These are phyloP conservation scores for Catharus minimus DNA, from an alignment of 2,113 vertebrate genomes.

Conservation along the genomic window DNA sequence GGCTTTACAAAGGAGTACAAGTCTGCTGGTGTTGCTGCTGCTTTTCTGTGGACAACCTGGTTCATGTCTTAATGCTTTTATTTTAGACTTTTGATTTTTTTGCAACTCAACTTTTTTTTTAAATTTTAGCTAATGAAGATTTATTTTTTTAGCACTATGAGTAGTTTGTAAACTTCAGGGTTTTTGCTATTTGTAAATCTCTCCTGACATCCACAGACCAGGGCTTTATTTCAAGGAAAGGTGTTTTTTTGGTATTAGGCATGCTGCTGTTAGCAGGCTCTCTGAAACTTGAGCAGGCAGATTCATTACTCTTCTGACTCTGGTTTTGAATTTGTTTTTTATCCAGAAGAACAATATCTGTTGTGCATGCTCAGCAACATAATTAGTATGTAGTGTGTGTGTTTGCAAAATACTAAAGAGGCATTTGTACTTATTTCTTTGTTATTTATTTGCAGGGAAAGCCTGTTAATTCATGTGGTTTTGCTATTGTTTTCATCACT, in stretches of 20 bases:
- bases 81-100: neutral
- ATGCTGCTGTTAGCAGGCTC: neutral
- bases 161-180: neutral
- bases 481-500: neutral
- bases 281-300: neutral
- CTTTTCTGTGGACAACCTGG: neutral
- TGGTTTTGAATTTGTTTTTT: neutral
- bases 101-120: neutral
- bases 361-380: neutral
- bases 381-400: neutral
- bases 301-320: neutral
- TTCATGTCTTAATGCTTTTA: neutral
- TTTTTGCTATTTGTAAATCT: neutral
- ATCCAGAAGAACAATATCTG: neutral
- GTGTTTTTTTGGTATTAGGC: neutral
- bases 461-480: neutral
- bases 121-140: neutral
- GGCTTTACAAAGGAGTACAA: neutral
- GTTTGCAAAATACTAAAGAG: neutral
- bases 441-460: neutral
- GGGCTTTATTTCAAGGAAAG: neutral
- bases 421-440: neutral
- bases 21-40: neutral
- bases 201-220: neutral
- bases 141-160: neutral